These are phyloP conservation scores for Leuciscus waleckii DNA, from an alignment of 2,797 vertebrate species.

Conservation along the genomic window DNA sequence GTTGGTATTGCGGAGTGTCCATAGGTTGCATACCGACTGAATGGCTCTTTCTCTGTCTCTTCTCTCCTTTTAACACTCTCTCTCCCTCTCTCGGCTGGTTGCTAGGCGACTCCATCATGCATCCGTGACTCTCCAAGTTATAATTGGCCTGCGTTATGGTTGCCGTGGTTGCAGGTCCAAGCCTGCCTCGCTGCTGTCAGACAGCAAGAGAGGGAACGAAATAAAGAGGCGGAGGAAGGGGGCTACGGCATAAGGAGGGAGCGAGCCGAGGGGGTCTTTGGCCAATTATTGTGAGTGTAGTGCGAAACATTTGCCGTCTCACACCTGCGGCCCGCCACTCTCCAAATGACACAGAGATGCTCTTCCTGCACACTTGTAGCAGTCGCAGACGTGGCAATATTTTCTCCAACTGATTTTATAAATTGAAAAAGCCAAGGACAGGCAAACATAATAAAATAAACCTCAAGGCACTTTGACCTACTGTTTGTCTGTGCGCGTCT, in stretches of 20 bases:
- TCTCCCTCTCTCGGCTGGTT: conserved; percentile 73
- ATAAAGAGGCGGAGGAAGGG: conserved; percentile 34
- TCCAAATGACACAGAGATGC: conserved; percentile 52
- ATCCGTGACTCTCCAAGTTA: conserved; percentile 80
- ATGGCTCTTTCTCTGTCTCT: conserved; percentile 73
- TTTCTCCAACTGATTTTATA: conserved; percentile 59
- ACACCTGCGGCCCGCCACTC: conserved; percentile 78
- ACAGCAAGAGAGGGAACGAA: conserved; percentile 39
- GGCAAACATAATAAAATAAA: conserved; percentile 57
- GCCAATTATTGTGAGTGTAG: conserved; percentile 70
- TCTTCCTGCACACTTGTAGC: conserved; percentile 36
- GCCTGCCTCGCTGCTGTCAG: conserved; percentile 78
- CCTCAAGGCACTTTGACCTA: conserved; percentile 28
- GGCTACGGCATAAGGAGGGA: conserved; percentile 52
- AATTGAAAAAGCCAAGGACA: conserved; percentile 56
- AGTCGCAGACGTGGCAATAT: conserved; percentile 49
- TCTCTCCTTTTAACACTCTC: conserved; percentile 47
- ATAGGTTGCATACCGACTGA: conserved; percentile 79
- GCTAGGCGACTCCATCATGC: conserved; percentile 91
- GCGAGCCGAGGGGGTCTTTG: conserved; percentile 45
- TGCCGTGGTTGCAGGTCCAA: conserved; percentile 78
- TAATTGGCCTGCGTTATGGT: conserved; percentile 86
- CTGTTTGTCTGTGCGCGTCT: conserved; percentile 16
- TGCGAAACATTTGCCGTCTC: conserved; percentile 80
- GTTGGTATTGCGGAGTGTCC: conserved; percentile 76